phyloP scores from a whole-genome alignment of 1,140 invertebrate species.

The Drosophila azteca region DNA sequence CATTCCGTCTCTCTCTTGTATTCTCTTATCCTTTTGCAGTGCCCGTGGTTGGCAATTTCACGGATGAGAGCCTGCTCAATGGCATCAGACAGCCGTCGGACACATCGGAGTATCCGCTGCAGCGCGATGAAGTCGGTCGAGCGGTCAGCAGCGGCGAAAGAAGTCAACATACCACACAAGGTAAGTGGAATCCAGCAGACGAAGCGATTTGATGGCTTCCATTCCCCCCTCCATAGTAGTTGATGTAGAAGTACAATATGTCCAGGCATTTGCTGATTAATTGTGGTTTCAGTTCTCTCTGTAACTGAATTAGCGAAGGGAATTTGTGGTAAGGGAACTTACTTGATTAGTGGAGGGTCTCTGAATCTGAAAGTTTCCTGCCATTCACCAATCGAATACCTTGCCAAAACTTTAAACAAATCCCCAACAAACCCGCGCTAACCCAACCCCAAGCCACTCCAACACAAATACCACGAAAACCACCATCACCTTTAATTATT shows the following conservation, averaged over 20 bases:
- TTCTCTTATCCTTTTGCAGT: conserved; percentile 83
- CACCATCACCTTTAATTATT: too few species aligned
- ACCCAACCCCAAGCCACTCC: too few species aligned
- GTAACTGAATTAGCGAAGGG: too few species aligned
- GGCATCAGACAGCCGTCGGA: conserved; percentile 79
- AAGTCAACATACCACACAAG: conserved; percentile 73
- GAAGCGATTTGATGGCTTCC: conserved; percentile 5
- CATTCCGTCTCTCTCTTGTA: background rate
- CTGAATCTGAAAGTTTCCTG: too few species aligned
- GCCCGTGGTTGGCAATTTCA: conserved; percentile 88
- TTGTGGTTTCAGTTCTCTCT: too few species aligned
- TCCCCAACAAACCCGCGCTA: too few species aligned
- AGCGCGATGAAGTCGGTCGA: conserved; percentile 88
- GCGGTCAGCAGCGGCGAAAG: conserved; percentile 65
- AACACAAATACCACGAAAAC: too few species aligned
- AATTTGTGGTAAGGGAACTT: too few species aligned
- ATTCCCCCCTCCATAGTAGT: too few species aligned
- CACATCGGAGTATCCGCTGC: conserved; percentile 87
- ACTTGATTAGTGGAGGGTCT: too few species aligned
- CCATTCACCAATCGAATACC: too few species aligned
- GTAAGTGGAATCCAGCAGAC: conserved; percentile 51
- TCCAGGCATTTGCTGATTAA: conserved; percentile 1
- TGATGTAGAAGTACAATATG: background rate
- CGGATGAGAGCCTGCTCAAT: conserved; percentile 86
- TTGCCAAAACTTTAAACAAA: too few species aligned